Conservation (phyloP, 1,140 invertebrate genomes). For the Drosophila leontia region DNA sequence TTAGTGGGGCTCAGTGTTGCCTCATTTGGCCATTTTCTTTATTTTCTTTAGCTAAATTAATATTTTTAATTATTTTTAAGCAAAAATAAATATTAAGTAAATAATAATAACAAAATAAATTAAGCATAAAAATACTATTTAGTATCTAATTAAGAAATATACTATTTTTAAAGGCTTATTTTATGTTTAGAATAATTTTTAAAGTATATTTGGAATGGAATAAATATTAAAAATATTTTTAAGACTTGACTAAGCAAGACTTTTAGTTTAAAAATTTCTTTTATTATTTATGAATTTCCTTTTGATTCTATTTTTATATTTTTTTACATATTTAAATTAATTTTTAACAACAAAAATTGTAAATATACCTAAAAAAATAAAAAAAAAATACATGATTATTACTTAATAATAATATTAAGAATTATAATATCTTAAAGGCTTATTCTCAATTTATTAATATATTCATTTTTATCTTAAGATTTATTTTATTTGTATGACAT, state of each 20-base stretch:
- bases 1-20: constrained; percentile 18
- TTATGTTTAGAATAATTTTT: too few relatives aligned
- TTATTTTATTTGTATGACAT: background rate
- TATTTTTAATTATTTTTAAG: background rate
- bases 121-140: background rate
- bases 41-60: background rate
- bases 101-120: background rate
- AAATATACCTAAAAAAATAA: background rate
- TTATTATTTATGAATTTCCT: too few relatives aligned
- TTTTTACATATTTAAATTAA: too few relatives aligned
- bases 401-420: background rate
- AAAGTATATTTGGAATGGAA: too few relatives aligned
- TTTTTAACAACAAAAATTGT: too few relatives aligned
- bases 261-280: too few relatives aligned
- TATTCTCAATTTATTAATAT: background rate
- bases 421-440: background rate
- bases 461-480: background rate
- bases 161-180: too few relatives aligned
- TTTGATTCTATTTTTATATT: too few relatives aligned
- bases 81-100: background rate
- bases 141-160: too few relatives aligned
- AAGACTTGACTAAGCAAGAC: too few relatives aligned
- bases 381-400: background rate
- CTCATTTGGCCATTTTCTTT: background rate
- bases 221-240: too few relatives aligned